Evolutionary conservation across 2,797 vertebrate genomes (phyloP).

Genomic region (Channa striata): DNA sequence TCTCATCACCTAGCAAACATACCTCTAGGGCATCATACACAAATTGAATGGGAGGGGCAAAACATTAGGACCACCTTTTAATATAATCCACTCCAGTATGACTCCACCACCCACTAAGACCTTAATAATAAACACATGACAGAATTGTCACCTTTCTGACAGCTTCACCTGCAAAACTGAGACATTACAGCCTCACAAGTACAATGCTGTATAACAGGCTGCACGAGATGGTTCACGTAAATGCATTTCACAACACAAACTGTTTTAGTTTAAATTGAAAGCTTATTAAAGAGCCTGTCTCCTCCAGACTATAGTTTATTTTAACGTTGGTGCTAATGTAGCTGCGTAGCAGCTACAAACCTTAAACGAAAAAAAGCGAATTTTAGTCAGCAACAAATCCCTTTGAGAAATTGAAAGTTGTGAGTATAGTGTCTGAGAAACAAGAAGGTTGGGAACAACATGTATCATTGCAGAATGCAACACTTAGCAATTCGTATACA

Average conservation of each 20-base stretch:
- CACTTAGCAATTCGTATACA: not conserved
- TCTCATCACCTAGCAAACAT: not conserved
- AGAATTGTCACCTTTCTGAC: no score
- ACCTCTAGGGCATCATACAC: not conserved
- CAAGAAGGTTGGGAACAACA: not conserved
- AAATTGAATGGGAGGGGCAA: not conserved
- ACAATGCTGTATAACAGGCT: no score
- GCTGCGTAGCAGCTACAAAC: conserved; percentile 1
- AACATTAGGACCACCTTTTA: no score
- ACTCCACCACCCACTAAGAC: no score
- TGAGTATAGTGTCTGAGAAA: conserved; percentile 11
- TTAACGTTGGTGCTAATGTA: not conserved
- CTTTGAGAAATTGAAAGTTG: conserved; percentile 8
- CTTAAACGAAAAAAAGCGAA: conserved; percentile 4
- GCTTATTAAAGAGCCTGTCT: not conserved
- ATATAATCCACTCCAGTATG: no score
- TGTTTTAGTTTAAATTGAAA: no score
- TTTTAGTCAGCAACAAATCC: conserved; percentile 10
- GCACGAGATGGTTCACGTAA: no score
- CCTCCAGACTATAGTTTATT: not conserved
- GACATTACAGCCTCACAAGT: no score
- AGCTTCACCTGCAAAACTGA: no score
- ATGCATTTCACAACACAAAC: no score
- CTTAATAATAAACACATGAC: no score
- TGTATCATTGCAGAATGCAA: not conserved